Evolutionary conservation across 2,888 invertebrate genomes (phyloP).

Genomic region (Dioctria linearis): DNA sequence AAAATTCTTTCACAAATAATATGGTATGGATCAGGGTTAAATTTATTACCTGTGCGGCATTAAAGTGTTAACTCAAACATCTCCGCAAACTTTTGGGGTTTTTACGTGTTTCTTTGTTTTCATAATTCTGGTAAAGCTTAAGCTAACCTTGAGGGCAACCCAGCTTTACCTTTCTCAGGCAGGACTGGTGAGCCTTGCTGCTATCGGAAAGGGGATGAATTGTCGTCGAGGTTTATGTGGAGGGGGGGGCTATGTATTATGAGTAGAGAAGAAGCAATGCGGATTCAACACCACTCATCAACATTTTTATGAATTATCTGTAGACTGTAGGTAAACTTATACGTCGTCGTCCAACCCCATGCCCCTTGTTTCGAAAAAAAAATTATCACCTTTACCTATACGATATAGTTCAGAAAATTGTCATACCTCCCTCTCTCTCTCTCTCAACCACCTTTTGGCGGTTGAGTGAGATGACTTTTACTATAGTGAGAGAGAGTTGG

Average conservation of each 20-base stretch:
- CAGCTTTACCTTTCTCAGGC: conserved; percentile 3
- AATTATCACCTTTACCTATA: neutral
- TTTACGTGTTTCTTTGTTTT: conserved; percentile 1
- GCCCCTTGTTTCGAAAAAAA: neutral
- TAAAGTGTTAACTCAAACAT: conserved; percentile 28
- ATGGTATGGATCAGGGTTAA: neutral
- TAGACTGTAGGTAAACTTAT: neutral
- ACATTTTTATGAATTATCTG: conserved; percentile 7
- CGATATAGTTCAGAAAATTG: no score
- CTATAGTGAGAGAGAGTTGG: neutral
- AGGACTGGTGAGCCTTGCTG: neutral
- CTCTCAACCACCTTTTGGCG: no score
- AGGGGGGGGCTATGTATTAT: neutral
- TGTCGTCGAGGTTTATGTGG: no score
- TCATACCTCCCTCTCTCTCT: neutral
- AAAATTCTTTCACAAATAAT: neutral
- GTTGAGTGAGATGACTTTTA: conserved; percentile 18
- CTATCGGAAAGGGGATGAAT: neutral
- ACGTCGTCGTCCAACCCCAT: neutral
- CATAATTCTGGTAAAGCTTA: conserved; percentile 20
- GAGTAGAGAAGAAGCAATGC: neutral
- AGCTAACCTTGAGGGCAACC: conserved; percentile 7
- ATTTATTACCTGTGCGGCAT: conserved; percentile 37
- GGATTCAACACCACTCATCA: conserved; percentile 11
- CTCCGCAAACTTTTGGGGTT: neutral